These are phyloP conservation scores for Catajapyx aquilonaris DNA, from an alignment of 1,140 invertebrate genomes.

Conservation along the genomic window DNA sequence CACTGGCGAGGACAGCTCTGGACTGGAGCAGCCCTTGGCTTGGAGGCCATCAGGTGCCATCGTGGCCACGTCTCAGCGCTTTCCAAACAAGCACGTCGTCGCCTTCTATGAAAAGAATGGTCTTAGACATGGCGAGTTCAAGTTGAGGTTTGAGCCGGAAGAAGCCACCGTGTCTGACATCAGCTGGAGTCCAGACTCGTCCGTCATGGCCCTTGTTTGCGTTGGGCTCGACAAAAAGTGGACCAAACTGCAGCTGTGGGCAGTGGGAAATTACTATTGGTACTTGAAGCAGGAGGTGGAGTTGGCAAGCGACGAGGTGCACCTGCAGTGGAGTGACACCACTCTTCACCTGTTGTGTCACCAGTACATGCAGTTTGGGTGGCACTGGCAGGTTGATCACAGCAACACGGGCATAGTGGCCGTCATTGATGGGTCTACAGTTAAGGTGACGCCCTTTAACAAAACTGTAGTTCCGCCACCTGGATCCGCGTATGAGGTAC, in stretches of 20 bases:
- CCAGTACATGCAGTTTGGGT: conserved; percentile 27
- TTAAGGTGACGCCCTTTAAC: conserved; percentile 50
- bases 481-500: conserved; percentile 41
- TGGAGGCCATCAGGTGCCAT: conserved; percentile 66
- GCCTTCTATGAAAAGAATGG: conserved; percentile 86
- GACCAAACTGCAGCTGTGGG: conserved; percentile 47
- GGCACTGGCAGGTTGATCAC: conserved; percentile 34
- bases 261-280: conserved; percentile 73
- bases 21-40: conserved; percentile 39
- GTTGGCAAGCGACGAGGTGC: conserved; percentile 24
- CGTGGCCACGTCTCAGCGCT: conserved; percentile 44
- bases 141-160: conserved; percentile 34
- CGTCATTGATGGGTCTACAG: conserved; percentile 53
- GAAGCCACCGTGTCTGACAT: conserved; percentile 27
- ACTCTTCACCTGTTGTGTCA: background rate
- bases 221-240: conserved; percentile 15
- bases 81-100: conserved; percentile 45
- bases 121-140: conserved; percentile 61
- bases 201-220: conserved; percentile 42
- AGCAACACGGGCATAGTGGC: too few species aligned
- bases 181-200: conserved; percentile 69
- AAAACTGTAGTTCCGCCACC: conserved; percentile 58
- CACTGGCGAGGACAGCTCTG: conserved; percentile 44
- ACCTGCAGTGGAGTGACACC: conserved; percentile 16
- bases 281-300: conserved; percentile 55